These are phyloP conservation scores for Neoitamus cyanurus DNA, from an alignment of 2,888 invertebrate genomes.

Conservation along the genomic window DNA sequence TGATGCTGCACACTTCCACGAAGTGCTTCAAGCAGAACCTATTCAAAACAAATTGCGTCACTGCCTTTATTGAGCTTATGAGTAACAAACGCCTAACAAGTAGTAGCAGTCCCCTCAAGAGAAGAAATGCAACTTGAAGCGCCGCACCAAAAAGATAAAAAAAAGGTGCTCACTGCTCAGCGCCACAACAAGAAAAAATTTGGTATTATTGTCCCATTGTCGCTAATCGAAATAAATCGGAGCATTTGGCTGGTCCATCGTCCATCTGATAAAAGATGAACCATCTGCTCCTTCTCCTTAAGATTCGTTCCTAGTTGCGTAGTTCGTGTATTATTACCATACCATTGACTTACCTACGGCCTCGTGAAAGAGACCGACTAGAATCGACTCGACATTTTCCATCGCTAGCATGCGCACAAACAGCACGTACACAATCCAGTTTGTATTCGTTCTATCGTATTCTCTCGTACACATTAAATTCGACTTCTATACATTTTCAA, in stretches of 20 bases:
- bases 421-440: background rate
- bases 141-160: background rate
- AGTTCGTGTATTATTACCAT: too few relatives aligned
- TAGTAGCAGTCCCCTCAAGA: background rate
- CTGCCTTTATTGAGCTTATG: background rate
- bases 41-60: background rate
- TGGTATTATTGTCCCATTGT: too few relatives aligned
- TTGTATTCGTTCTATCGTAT: background rate
- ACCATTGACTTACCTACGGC: background rate
- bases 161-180: too few relatives aligned
- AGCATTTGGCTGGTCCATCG: background rate
- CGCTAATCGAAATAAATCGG: background rate
- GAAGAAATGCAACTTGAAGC: background rate
- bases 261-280: background rate
- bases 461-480: background rate
- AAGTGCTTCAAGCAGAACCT: background rate
- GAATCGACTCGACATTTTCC: background rate
- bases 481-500: background rate
- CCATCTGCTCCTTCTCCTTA: too few relatives aligned
- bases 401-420: background rate
- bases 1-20: background rate
- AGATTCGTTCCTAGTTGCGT: too few relatives aligned
- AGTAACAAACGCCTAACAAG: background rate
- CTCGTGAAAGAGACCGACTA: background rate
- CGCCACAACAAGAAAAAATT: too few relatives aligned